Conservation (phyloP, 2,888 invertebrate species). For the Parthenolecanium corni region DNA sequence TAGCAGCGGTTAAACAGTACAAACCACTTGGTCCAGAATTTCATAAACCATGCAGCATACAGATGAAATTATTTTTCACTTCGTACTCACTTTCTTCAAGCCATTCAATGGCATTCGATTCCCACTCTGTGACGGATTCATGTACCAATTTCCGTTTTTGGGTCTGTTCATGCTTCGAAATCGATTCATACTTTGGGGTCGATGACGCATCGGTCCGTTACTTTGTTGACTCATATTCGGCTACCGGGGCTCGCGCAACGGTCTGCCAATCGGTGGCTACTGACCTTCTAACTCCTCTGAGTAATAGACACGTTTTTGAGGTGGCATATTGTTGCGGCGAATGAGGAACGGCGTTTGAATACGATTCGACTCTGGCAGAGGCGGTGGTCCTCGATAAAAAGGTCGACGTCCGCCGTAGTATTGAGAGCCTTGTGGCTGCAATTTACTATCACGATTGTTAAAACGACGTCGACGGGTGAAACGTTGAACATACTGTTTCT, state of each 20-base stretch:
- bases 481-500: conserved; percentile 39
- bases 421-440: not conserved
- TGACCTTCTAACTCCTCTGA: not conserved
- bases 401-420: not conserved
- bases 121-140: no score
- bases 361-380: not conserved
- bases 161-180: conserved; percentile 9
- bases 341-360: not conserved
- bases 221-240: not conserved
- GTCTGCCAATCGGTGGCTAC: not conserved
- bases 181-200: conserved; percentile 10
- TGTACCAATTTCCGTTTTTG: not conserved
- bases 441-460: conserved; percentile 16
- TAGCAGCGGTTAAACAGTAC: no score
- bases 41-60: no score
- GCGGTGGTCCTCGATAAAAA: not conserved
- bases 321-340: not conserved
- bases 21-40: no score
- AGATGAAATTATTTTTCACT: no score
- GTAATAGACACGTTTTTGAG: conserved; percentile 5
- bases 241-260: not conserved
- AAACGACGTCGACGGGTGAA: conserved; percentile 5
- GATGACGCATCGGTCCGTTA: conserved; percentile 1
- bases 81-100: no score
- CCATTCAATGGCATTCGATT: no score